Evolutionary conservation across 2,113 vertebrate genomes (phyloP), one percentile per base, ranked within the genome.

Genomic region (Gallinago media): DNA sequence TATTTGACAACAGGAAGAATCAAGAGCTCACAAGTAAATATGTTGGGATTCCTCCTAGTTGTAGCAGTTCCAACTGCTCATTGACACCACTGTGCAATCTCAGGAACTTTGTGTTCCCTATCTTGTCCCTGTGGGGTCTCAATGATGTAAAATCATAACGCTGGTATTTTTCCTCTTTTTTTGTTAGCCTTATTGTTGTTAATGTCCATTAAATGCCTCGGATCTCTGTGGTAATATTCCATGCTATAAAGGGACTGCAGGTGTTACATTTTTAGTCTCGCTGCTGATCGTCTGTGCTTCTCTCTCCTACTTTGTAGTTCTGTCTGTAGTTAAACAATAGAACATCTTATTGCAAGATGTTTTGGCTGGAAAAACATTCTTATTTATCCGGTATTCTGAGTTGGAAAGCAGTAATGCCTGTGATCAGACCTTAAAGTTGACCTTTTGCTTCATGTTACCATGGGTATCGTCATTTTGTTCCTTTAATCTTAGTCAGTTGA

Each of bases 301-400:
- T 71, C 5, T 59, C 23, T 92, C 31, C 25, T 79, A 9, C 58
- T 73, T 90, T 75, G 19, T 50, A 58, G 42, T 58, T 95, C 49
- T 81, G 8, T 56, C 46, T 67, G 40, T 79, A 49, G 55, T 83
- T 95, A 91, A 4, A 81, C 56, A 94, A 58, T 52, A 58, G 81
- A 89, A 87, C 36, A 63, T 90, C 46, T 88, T 92, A 76, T 12
- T 96, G 66, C 61, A 94, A 96, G 74, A 76, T 91, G 47, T 86
- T 95, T 88, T 83, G 70, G 20, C 65, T 89, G 59, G 63, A 67
- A 83, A 75, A 72, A 13, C 62, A 22, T 92, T 74, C 72, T 83
- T 94, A 83, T 80, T 92, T 95, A 36, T 92, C 49, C 17, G 3
- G 7, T 76, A 56, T 91, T 89, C 19, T 59, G 31, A 84, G 36